Evolutionary conservation across 2,113 vertebrate genomes (phyloP).

Genomic region (Pygoscelis adeliae): DNA sequence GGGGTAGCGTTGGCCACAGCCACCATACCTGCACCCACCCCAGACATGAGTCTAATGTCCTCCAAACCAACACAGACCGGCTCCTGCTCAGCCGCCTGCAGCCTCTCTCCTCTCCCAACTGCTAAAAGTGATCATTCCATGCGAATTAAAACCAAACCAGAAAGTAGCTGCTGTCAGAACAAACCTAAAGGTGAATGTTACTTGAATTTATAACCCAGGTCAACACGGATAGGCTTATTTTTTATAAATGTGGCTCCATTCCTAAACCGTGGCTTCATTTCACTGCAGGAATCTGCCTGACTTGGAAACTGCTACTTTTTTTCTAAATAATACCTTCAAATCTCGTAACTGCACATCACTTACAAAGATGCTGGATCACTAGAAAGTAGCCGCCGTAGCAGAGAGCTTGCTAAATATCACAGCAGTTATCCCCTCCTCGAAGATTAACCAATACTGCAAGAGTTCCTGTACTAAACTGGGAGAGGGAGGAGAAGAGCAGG

Average conservation of each 20-base stretch:
- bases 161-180: background rate
- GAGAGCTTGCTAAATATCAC: background rate
- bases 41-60: fast-evolving
- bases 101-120: background rate
- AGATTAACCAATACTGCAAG: background rate
- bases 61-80: fast-evolving
- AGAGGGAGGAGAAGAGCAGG: slow-evolving; percentile 1
- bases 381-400: background rate
- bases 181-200: background rate
- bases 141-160: background rate
- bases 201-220: background rate
- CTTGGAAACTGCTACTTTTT: background rate
- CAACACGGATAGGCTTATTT: background rate
- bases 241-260: background rate
- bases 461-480: background rate
- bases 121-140: fast-evolving
- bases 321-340: background rate
- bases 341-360: background rate
- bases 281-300: background rate
- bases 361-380: background rate
- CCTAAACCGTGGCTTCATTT: background rate
- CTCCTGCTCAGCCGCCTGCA: background rate
- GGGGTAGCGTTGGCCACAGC: fast-evolving
- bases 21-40: background rate
- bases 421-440: background rate